Evolutionary conservation across 2,797 vertebrate species (phyloP).

Genomic region (Bucorvus abyssinicus): DNA sequence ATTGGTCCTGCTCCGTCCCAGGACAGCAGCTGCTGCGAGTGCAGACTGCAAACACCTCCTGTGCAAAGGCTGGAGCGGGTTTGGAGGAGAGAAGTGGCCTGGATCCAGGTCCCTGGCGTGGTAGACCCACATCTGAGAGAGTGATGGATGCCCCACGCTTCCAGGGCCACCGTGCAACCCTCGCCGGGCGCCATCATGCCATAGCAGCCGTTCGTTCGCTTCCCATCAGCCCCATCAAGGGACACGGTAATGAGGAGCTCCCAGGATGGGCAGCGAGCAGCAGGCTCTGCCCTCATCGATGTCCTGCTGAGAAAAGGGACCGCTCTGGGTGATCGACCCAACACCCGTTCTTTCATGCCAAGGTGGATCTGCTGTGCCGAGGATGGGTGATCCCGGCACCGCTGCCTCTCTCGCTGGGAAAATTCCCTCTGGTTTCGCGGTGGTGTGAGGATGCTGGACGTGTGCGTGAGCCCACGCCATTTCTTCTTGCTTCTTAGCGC

Average conservation of each 20-base stretch:
- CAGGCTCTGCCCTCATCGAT: accelerated
- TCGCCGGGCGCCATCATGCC: accelerated
- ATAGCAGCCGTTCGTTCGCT: accelerated
- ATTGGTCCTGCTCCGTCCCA: accelerated
- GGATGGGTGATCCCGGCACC: background rate
- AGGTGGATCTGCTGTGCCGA: background rate
- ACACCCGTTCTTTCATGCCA: accelerated
- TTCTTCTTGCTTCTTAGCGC: background rate
- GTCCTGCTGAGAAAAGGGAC: background rate
- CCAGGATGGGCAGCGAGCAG: background rate
- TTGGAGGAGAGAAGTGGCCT: background rate
- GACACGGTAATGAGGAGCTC: accelerated
- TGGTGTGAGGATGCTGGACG: background rate
- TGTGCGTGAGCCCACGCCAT: accelerated
- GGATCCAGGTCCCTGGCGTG: background rate
- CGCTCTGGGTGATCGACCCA: accelerated
- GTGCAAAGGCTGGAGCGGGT: background rate
- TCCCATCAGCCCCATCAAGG: background rate
- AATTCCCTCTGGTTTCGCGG: background rate
- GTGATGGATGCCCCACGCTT: no score
- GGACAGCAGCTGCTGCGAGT: background rate
- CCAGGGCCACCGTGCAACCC: background rate
- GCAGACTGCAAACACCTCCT: background rate
- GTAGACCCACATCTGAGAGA: background rate
- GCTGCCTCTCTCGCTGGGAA: accelerated